These are phyloP conservation scores for Polypterus bichir DNA, from an alignment of 2,113 vertebrate species.

Conservation along the genomic window DNA sequence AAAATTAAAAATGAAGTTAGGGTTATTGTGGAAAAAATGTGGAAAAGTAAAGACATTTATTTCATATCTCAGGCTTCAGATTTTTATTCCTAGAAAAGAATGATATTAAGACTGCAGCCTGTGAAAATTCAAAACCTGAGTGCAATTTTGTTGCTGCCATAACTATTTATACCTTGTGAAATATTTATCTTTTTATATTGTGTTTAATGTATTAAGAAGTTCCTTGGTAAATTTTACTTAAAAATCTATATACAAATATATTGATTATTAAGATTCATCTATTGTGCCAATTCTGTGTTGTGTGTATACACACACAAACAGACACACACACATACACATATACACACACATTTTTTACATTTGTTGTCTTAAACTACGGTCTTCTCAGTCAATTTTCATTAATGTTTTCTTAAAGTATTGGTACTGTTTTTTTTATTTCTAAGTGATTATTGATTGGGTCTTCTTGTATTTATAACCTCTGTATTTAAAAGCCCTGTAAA, in stretches of 20 bases:
- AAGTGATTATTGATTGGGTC: slow-evolving; percentile 65
- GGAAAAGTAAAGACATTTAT: slow-evolving; percentile 10
- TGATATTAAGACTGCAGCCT: slow-evolving; percentile 19
- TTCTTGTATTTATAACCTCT: slow-evolving; percentile 74
- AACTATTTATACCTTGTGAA: slow-evolving; percentile 59
- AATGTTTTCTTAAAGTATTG: slow-evolving; percentile 50
- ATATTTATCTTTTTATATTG: slow-evolving; percentile 60
- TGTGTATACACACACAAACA: slow-evolving; percentile 27
- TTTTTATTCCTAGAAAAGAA: neutral
- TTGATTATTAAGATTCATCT: too few species aligned
- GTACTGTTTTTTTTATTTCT: slow-evolving; percentile 52
- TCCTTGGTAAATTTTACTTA: slow-evolving; percentile 66
- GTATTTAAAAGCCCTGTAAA: slow-evolving; percentile 83
- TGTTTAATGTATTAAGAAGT: slow-evolving; percentile 68
- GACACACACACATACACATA: slow-evolving; percentile 24
- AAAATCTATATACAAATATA: slow-evolving; percentile 40
- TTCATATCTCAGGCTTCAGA: neutral
- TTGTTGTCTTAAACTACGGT: slow-evolving; percentile 31
- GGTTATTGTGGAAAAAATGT: neutral
- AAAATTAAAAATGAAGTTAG: too few species aligned
- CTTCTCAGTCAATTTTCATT: slow-evolving; percentile 44
- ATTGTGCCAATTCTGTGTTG: too few species aligned
- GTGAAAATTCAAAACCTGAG: slow-evolving; percentile 35
- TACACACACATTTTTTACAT: slow-evolving; percentile 24
- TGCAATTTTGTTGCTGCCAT: slow-evolving; percentile 50